A percentile compares a stretch with the other conserved stretches of the same genome.
Conservation (phyloP, 2,888 invertebrate species). For the Conistra vaccinii region DNA sequence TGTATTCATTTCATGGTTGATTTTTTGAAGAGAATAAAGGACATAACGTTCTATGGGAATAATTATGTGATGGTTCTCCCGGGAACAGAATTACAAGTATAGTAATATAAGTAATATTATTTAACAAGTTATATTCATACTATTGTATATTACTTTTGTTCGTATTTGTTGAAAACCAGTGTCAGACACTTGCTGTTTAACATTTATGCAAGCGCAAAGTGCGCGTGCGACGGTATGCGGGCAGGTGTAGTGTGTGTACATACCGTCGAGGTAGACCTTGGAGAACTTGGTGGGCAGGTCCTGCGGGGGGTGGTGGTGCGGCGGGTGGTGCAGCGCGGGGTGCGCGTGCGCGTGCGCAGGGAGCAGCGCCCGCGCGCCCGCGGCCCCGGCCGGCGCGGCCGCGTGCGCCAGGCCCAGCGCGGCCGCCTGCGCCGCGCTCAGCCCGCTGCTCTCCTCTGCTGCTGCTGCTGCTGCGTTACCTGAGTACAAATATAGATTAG, state of each 20-base stretch:
- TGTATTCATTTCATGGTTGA: not conserved
- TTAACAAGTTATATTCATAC: no score
- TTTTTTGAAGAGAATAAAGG: not conserved
- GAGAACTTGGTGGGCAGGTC: slow-evolving; percentile 82
- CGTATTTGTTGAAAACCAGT: not conserved
- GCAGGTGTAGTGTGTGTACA: slow-evolving; percentile 41
- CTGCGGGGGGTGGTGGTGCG: slow-evolving; percentile 61
- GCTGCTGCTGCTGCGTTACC: slow-evolving; percentile 63
- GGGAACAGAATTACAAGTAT: not conserved
- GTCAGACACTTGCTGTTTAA: no score
- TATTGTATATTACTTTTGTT: not conserved
- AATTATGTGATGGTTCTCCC: no score
- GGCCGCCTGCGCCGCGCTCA: slow-evolving; percentile 86
- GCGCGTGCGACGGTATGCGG: no score
- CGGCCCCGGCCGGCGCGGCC: slow-evolving; percentile 77
- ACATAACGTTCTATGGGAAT: not conserved
- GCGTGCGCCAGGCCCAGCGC: slow-evolving; percentile 85
- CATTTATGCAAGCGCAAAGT: no score
- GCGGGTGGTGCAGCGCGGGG: slow-evolving; percentile 65
- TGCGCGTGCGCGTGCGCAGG: slow-evolving; percentile 65
- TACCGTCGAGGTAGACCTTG: slow-evolving; percentile 85
- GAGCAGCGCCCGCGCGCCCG: slow-evolving; percentile 77
- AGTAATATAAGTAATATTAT: not conserved
- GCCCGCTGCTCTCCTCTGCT: slow-evolving; percentile 70
- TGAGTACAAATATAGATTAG: not conserved